Conservation (phyloP, 2,113 vertebrate species). For the Beaufortia kweichowensis region DNA sequence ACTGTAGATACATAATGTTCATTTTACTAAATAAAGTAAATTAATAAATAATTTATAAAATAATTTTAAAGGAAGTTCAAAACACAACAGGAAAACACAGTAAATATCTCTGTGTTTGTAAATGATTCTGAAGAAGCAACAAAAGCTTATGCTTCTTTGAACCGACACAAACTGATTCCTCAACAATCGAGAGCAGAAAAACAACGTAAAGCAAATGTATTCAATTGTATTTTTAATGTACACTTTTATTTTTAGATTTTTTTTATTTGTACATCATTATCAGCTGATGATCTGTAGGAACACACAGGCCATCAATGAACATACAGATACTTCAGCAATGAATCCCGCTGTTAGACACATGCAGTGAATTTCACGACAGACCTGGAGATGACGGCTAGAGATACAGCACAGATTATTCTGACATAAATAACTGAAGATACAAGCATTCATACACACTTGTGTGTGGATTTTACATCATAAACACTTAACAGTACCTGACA, state of each 20-base stretch:
- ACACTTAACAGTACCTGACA: no score
- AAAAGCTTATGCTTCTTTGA: no score
- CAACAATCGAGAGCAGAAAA: no score
- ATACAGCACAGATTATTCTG: neutral
- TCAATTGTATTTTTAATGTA: constrained; percentile 3
- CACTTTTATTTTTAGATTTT: constrained; percentile 40
- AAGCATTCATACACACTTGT: neutral
- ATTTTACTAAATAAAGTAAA: no score
- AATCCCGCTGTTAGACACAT: constrained; percentile 41
- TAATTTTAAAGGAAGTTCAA: no score
- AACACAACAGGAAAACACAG: no score
- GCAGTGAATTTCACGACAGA: constrained; percentile 33
- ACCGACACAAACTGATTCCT: no score
- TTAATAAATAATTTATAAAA: no score
- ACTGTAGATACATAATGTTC: no score
- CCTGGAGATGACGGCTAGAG: neutral
- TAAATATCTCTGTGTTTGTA: no score
- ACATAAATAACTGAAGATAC: neutral
- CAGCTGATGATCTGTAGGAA: constrained; percentile 41
- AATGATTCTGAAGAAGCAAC: no score
- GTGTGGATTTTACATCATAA: neutral
- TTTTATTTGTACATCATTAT: constrained; percentile 41
- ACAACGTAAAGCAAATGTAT: neutral
- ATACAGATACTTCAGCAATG: constrained; percentile 37
- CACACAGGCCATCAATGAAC: constrained; percentile 41